Evolutionary conservation across 2,888 invertebrate genomes (phyloP).

Genomic region (Hecatera dysodea): DNA sequence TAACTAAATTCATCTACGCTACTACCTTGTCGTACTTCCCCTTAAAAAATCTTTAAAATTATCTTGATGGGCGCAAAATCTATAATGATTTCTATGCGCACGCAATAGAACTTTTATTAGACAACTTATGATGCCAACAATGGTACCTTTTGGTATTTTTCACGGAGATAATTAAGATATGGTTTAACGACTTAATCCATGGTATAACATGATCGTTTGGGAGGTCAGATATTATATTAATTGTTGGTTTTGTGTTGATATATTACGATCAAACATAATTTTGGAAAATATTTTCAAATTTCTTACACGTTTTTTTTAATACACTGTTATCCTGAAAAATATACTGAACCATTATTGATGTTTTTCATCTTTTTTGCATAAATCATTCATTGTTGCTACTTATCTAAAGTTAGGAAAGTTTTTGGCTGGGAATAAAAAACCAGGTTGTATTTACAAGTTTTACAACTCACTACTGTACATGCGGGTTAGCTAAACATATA

Average conservation of each 20-base stretch:
- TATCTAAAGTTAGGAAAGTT: too few species aligned
- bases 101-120: constrained; percentile 57
- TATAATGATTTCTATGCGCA: constrained; percentile 67
- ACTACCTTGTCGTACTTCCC: constrained; percentile 14
- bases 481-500: constrained; percentile 28
- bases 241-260: constrained; percentile 32
- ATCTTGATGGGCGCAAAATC: constrained; percentile 72
- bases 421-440: background rate
- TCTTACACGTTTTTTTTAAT: too few species aligned
- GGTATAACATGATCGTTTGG: constrained; percentile 61
- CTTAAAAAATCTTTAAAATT: constrained; percentile 56
- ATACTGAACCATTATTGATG: too few species aligned
- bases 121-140: constrained; percentile 41
- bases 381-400: background rate
- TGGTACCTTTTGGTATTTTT: constrained; percentile 41
- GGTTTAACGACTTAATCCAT: constrained; percentile 59
- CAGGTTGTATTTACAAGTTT: background rate
- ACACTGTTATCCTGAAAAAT: too few species aligned
- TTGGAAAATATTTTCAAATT: background rate
- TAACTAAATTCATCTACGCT: background rate
- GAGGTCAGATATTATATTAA: constrained; percentile 23
- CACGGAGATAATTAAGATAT: constrained; percentile 63
- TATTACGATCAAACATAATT: background rate
- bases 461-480: background rate
- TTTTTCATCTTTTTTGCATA: too few species aligned